phyloP scores from a whole-genome alignment of 2,797 vertebrate species.

The Poecilia velifera region DNA sequence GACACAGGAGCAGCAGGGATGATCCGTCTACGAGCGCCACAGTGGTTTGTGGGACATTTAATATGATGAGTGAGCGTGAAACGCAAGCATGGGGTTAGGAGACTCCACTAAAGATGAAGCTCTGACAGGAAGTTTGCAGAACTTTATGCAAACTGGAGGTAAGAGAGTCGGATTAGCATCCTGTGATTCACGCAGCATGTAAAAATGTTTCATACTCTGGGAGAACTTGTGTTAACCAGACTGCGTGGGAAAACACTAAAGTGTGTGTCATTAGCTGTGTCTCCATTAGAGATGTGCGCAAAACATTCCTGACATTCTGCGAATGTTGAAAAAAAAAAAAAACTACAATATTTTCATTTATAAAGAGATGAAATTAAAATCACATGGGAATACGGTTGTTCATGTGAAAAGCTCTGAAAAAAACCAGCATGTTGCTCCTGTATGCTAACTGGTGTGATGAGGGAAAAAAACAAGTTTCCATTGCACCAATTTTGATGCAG shows the following conservation, averaged over 20 bases:
- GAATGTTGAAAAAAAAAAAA: no score
- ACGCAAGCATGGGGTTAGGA: constrained; percentile 43
- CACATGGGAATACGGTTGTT: no score
- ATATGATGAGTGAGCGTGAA: constrained; percentile 66
- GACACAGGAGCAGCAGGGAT: constrained; percentile 61
- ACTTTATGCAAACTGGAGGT: constrained; percentile 7
- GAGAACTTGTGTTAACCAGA: constrained; percentile 11
- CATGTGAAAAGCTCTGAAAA: no score
- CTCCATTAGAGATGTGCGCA: no score
- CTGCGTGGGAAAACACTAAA: background rate
- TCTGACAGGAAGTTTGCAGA: constrained; percentile 20
- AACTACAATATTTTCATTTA: no score
- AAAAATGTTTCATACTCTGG: background rate
- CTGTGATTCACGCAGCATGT: background rate
- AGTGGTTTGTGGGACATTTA: constrained; percentile 58
- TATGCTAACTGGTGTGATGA: no score
- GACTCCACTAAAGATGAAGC: constrained; percentile 30
- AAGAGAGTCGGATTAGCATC: constrained; percentile 9
- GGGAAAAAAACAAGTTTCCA: no score
- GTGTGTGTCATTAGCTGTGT: background rate
- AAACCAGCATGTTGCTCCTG: no score
- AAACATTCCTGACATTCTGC: no score
- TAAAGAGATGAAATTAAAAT: no score
- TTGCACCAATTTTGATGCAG: no score
- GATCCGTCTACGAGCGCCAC: constrained; percentile 58